phyloP scores from a whole-genome alignment of 2,888 invertebrate species.

The Catocala sponsa region DNA sequence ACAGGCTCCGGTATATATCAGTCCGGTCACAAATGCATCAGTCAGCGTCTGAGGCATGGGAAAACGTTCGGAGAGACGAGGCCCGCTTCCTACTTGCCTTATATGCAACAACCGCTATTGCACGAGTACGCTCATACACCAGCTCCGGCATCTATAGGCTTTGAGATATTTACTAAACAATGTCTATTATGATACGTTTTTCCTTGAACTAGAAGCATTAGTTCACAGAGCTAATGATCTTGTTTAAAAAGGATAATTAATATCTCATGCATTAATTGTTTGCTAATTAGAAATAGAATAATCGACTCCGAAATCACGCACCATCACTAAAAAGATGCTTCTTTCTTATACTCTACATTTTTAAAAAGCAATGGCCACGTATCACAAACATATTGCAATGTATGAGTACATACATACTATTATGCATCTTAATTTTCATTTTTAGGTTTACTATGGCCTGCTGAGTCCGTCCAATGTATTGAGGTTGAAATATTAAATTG shows the following conservation, averaged over 20 bases:
- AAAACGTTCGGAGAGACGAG: constrained; percentile 69
- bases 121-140: constrained; percentile 50
- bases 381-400: too few relatives aligned
- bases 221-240: constrained; percentile 5
- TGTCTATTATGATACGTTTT: constrained; percentile 22
- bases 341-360: too few relatives aligned
- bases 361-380: too few relatives aligned
- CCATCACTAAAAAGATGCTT: too few relatives aligned
- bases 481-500: constrained; percentile 27
- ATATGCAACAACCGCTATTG: constrained; percentile 71
- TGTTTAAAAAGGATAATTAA: not conserved
- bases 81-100: constrained; percentile 78
- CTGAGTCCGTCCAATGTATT: constrained; percentile 17
- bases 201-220: constrained; percentile 10
- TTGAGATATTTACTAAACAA: constrained; percentile 41
- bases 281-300: not conserved
- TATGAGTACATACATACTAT: too few relatives aligned
- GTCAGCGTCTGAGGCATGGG: constrained; percentile 76
- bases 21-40: constrained; percentile 75
- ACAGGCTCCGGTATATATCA: constrained; percentile 69
- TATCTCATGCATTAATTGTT: not conserved
- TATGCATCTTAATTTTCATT: constrained; percentile 1
- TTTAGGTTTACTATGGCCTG: constrained; percentile 15
- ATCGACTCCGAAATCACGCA: too few relatives aligned
- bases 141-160: constrained; percentile 43